Evolutionary conservation across 30 jellyfish, hydroid and myxozoan species (phyloP).

Genomic region (Turritopsis dohrnii): DNA sequence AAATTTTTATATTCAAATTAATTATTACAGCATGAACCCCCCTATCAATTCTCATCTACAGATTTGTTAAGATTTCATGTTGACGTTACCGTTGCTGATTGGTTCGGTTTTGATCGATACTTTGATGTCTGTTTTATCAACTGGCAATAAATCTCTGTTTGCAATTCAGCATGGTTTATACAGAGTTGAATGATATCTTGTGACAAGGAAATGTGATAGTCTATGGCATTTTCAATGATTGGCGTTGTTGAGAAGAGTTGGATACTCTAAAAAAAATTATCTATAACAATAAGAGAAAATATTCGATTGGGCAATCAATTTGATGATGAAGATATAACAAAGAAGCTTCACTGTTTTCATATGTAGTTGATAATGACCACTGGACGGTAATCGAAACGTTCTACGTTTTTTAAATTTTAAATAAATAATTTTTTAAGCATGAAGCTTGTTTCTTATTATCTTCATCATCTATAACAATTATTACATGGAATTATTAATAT

Average conservation of each 20-base stretch:
- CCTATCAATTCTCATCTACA: not conserved
- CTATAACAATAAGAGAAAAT: too few relatives aligned
- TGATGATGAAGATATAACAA: too few relatives aligned
- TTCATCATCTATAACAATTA: too few relatives aligned
- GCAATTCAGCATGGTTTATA: conserved; percentile 75
- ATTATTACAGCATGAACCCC: not conserved
- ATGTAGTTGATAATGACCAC: too few relatives aligned
- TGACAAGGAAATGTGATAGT: conserved; percentile 87
- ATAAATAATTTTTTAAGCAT: too few relatives aligned
- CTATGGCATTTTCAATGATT: conserved; percentile 82
- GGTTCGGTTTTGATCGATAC: conserved; percentile 26
- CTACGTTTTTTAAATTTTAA: too few relatives aligned
- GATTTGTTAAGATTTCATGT: not conserved
- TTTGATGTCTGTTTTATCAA: conserved; percentile 89
- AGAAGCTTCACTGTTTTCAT: too few relatives aligned
- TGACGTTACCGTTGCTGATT: not conserved
- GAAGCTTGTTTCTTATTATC: too few relatives aligned
- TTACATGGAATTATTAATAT: too few relatives aligned
- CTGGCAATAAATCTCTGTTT: conserved; percentile 93
- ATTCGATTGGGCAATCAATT: too few relatives aligned
- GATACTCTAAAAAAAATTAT: conserved; percentile 57
- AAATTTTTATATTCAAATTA: not conserved
- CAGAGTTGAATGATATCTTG: conserved; percentile 84
- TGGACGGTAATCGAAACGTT: too few relatives aligned
- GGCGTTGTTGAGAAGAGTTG: conserved; percentile 75